A percentile compares a stretch with the other conserved stretches of the same genome.
Conservation (phyloP, 1,140 invertebrate genomes). For the Aethina tumida region DNA sequence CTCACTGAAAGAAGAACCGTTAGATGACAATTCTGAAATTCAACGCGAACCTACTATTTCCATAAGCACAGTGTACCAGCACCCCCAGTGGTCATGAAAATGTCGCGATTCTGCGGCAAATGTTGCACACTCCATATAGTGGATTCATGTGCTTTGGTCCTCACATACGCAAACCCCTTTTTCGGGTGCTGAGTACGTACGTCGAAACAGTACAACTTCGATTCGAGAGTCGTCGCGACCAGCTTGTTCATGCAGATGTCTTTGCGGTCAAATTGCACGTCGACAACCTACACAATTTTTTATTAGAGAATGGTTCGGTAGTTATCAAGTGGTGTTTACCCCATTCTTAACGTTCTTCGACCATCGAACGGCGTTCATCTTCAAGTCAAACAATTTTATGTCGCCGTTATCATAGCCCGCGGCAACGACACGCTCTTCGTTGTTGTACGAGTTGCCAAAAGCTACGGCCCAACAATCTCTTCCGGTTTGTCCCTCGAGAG, state of each 20-base stretch:
- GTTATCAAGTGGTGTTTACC: constrained; percentile 38
- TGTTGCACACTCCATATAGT: constrained; percentile 82
- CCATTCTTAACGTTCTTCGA: constrained; percentile 92
- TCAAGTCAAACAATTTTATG: constrained; percentile 90
- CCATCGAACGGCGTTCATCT: constrained; percentile 74
- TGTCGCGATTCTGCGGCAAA: constrained; percentile 86
- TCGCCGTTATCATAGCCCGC: constrained; percentile 97
- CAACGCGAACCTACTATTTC: constrained; percentile 69
- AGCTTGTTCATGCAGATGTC: constrained; percentile 95
- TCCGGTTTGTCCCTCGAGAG: constrained; percentile 47
- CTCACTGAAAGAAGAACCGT: constrained; percentile 45
- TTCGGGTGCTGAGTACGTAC: constrained; percentile 76
- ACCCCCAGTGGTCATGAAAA: constrained; percentile 88
- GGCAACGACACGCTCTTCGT: constrained; percentile 71
- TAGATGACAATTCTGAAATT: constrained; percentile 1
- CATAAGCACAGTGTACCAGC: constrained; percentile 79
- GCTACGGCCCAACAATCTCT: constrained; percentile 82
- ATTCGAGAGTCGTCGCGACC: constrained; percentile 85
- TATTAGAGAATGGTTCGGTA: constrained; percentile 4
- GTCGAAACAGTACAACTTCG: constrained; percentile 85
- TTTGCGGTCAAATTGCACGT: constrained; percentile 84
- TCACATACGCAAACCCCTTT: constrained; percentile 72
- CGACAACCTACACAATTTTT: constrained; percentile 56
- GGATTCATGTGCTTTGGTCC: constrained; percentile 62
- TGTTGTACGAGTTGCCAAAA: constrained; percentile 82